Evolutionary conservation across 2,888 invertebrate species (phyloP).

Genomic region (Drosophila lutescens): DNA sequence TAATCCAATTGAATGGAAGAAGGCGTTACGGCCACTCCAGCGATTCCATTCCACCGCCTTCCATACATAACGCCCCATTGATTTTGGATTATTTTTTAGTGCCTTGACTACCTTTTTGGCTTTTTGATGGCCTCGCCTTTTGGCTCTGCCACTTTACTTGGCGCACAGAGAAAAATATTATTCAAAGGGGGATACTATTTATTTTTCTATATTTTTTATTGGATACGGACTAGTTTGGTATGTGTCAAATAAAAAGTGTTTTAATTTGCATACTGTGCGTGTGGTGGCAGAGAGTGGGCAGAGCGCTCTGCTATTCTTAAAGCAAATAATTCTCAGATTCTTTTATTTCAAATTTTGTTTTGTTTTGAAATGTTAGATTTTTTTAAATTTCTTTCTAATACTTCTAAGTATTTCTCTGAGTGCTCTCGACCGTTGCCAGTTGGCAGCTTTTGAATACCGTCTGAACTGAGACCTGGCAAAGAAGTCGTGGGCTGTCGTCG

Average conservation of each 20-base stretch:
- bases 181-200: not conserved
- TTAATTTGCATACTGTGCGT: no score
- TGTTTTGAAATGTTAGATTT: no score
- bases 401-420: constrained; percentile 2
- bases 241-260: not conserved
- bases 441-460: constrained; percentile 31
- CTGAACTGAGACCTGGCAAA: constrained; percentile 14
- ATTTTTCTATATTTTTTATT: not conserved
- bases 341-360: no score
- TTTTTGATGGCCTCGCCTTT: constrained; percentile 30
- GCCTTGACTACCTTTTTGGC: constrained; percentile 71
- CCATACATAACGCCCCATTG: constrained; percentile 77
- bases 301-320: no score
- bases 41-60: constrained; percentile 1
- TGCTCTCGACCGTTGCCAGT: constrained; percentile 20
- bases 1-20: constrained; percentile 67
- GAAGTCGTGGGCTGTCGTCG: constrained; percentile 40
- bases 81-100: constrained; percentile 79
- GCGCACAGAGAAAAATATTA: constrained; percentile 13
- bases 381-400: not conserved
- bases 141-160: constrained; percentile 35
- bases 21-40: constrained; percentile 21
- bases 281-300: no score
- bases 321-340: no score
- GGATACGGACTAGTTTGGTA: not conserved